Percentiles rank a stretch among this genome's conserved stretches.
Conservation (phyloP, 2,797 vertebrate genomes). For the Stomatorhinus walkeri region DNA sequence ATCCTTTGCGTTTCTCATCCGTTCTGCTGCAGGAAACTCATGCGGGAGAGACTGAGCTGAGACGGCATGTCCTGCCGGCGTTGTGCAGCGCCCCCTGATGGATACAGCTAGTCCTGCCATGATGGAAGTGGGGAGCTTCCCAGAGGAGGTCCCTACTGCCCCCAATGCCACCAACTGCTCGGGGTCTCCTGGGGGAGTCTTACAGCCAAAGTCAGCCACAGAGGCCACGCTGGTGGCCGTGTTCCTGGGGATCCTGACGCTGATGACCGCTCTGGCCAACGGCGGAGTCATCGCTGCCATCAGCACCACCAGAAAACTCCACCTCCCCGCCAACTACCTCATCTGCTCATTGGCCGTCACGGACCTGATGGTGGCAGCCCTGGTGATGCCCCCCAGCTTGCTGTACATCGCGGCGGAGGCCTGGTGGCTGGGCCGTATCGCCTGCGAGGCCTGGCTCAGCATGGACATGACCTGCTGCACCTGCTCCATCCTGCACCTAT, state of each 20-base stretch:
- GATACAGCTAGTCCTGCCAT: background rate
- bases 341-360: slow-evolving; percentile 84
- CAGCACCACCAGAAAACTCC: slow-evolving; percentile 77
- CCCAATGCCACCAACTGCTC: slow-evolving; percentile 76
- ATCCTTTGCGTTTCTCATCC: background rate
- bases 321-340: slow-evolving; percentile 81
- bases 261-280: slow-evolving; percentile 71
- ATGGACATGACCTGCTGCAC: slow-evolving; percentile 87
- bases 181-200: slow-evolving; percentile 43
- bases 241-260: slow-evolving; percentile 64
- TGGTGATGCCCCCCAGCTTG: slow-evolving; percentile 84
- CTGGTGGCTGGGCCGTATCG: slow-evolving; percentile 73
- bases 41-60: slow-evolving; percentile 25
- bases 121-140: slow-evolving; percentile 39
- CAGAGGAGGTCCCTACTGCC: slow-evolving; percentile 55
- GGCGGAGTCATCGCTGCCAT: slow-evolving; percentile 74
- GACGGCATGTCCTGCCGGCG: background rate
- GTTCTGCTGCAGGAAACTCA: background rate
- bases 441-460: slow-evolving; percentile 80
- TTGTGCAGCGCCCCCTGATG: background rate
- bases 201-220: slow-evolving; percentile 50
- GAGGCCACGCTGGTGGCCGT: slow-evolving; percentile 66
- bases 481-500: slow-evolving; percentile 82
- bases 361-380: slow-evolving; percentile 75
- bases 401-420: slow-evolving; percentile 72